Evolutionary conservation across 2,888 invertebrate species (phyloP), one percentile per base, ranked within the genome.

Genomic region (Athalia rosae): DNA sequence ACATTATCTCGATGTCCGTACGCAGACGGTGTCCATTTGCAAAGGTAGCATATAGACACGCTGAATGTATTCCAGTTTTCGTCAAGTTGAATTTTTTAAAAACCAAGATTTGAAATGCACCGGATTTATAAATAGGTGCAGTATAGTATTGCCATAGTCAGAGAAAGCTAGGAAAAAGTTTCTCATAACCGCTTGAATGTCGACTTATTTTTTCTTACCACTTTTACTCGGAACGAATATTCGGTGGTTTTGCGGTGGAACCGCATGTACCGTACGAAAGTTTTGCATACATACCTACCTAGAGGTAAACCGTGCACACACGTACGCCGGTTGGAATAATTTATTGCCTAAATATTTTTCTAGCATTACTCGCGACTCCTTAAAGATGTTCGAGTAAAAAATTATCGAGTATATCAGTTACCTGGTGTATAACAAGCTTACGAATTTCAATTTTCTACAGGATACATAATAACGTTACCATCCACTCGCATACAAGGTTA

Each of bases 101-200:
- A 28, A 28, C 28, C 15, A 11, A 50, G 48, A 66, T 66, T 66
- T 66, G 28, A 6, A 67, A 67, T 67, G 67, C 50, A 67, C 67
- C n/a, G 53, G 15, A 28, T 7, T 50, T 6, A 53, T 28, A 50
- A 28, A 28, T 28, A 28, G 2, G 28, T 28, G n/a, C n/a, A n/a
- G 28, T 28, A 28, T 1, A n/a, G 28, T n/a, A 28, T 28, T 28
- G 28, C 28, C 50, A 47, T 50, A 5, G 13, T 13, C 45, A 71
- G 71, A 58, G 71, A 71, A 71, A 71, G 71, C 71, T 58, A 58
- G 71, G 43, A 71, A 71, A 71, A 71, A 71, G 58, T 71, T 71
- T 15, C 45, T 71, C 71, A 28, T 28, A 13, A 71, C 71, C 43
- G 56, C 58, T 71, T 71, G 50, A 71, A 71, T 71, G 58, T 56